Conservation (phyloP, 2,797 vertebrate genomes). For the Hemibagrus guttatus region DNA sequence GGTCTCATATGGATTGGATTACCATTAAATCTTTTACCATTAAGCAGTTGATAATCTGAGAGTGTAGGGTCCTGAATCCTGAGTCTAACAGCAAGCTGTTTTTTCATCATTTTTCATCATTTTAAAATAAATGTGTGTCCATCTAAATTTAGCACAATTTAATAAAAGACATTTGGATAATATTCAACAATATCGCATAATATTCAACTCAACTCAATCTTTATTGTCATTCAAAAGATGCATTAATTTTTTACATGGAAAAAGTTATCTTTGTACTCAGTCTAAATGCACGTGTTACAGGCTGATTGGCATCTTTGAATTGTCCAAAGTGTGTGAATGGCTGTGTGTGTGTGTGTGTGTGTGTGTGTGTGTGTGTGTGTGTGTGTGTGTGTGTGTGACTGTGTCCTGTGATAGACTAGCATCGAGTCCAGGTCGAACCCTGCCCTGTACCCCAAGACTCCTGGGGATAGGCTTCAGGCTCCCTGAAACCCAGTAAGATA, state of each 20-base stretch:
- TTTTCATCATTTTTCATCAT: not conserved
- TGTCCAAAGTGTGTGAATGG: too few species aligned
- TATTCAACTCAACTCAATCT: not conserved
- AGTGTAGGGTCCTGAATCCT: not conserved
- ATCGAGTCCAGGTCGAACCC: too few species aligned
- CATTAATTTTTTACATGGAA: not conserved
- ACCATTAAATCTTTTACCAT: not conserved
- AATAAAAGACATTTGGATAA: not conserved
- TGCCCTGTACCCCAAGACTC: too few species aligned
- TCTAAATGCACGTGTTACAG: too few species aligned
- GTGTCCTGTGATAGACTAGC: too few species aligned
- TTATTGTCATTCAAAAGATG: not conserved
- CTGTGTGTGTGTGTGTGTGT: too few species aligned
- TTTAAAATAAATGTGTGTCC: not conserved
- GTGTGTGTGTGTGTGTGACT: too few species aligned
- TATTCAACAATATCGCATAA: not conserved
- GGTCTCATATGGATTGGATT: not conserved
- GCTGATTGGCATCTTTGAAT: too few species aligned
- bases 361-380: too few species aligned
- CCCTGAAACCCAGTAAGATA: too few species aligned
- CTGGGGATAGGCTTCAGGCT: too few species aligned
- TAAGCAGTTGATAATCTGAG: not conserved
- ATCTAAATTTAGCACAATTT: not conserved
- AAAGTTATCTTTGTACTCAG: not conserved
- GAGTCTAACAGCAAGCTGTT: not conserved